Evolutionary conservation across 2,888 invertebrate species (phyloP).

Genomic region (Ormyrus pomaceus): DNA sequence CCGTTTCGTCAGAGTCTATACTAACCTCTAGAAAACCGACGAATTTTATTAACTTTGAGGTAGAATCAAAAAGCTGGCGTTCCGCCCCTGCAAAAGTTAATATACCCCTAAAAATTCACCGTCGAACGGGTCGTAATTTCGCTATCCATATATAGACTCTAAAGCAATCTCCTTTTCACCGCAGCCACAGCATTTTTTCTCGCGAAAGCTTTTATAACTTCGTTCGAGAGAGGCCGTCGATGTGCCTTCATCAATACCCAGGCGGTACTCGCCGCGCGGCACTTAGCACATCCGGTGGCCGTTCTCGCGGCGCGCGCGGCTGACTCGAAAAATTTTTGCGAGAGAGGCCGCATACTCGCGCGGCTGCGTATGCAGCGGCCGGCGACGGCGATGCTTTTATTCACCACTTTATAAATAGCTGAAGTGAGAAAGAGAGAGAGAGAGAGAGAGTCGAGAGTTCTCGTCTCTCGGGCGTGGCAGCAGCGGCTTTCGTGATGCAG

Average conservation of each 20-base stretch:
- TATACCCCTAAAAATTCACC: too few relatives aligned
- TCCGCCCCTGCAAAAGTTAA: too few relatives aligned
- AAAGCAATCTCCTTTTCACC: neutral
- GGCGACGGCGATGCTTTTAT: constrained; percentile 61
- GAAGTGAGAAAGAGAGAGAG: constrained; percentile 14
- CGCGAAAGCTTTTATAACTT: too few relatives aligned
- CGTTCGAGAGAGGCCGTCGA: neutral
- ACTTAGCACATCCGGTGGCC: neutral
- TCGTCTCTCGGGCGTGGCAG: constrained; percentile 31
- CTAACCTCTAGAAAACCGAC: too few relatives aligned
- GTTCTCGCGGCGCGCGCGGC: too few relatives aligned
- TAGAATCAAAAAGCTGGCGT: too few relatives aligned
- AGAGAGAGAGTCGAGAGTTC: constrained; percentile 25
- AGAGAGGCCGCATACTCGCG: too few relatives aligned
- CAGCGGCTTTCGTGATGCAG: constrained; percentile 9
- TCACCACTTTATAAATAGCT: constrained; percentile 68
- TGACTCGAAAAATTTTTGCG: too few relatives aligned
- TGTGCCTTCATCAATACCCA: neutral
- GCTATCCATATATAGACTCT: too few relatives aligned
- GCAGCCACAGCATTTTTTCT: neutral
- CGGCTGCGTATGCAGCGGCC: constrained; percentile 17
- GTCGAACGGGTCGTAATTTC: too few relatives aligned
- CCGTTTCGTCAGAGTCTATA: too few relatives aligned
- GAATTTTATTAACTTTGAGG: too few relatives aligned
- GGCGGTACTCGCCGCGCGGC: neutral